Conservation (phyloP, 2,113 vertebrate species). For the Chiloscyllium plagiosum region DNA sequence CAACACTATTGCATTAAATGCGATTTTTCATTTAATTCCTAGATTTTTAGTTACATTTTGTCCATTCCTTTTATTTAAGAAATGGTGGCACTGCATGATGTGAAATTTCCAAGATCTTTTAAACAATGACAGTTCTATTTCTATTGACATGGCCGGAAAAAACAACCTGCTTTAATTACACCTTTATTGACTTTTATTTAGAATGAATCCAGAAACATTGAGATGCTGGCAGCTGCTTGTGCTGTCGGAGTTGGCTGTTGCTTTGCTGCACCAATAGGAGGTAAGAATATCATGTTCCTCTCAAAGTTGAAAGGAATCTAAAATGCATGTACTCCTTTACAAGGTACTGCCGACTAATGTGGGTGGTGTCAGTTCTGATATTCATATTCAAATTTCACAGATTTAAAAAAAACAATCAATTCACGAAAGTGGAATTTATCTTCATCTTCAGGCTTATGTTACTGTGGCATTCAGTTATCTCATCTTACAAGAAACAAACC, state of each 20-base stretch:
- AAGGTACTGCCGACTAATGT: neutral
- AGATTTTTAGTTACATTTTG: neutral
- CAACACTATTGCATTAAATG: neutral
- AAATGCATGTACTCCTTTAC: neutral
- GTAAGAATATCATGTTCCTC: slow-evolving; percentile 52
- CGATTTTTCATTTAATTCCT: neutral
- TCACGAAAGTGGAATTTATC: neutral
- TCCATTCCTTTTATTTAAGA: neutral
- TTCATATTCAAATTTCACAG: neutral
- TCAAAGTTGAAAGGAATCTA: neutral
- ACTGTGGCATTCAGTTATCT: neutral
- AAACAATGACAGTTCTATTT: neutral
- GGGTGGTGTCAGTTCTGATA: neutral
- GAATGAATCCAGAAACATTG: slow-evolving; percentile 86
- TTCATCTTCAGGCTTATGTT: neutral
- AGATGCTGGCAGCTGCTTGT: slow-evolving; percentile 87
- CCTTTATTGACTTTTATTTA: slow-evolving; percentile 45
- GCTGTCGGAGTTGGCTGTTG: slow-evolving; percentile 91
- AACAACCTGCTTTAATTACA: neutral
- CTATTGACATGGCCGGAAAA: neutral
- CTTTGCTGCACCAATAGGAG: slow-evolving; percentile 88
- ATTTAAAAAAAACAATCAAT: neutral
- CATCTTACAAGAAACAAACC: neutral
- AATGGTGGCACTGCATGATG: neutral
- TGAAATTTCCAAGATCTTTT: neutral